These are phyloP conservation scores for Drosophila nebulosa DNA, from an alignment of 1,140 invertebrate genomes.

Conservation along the genomic window DNA sequence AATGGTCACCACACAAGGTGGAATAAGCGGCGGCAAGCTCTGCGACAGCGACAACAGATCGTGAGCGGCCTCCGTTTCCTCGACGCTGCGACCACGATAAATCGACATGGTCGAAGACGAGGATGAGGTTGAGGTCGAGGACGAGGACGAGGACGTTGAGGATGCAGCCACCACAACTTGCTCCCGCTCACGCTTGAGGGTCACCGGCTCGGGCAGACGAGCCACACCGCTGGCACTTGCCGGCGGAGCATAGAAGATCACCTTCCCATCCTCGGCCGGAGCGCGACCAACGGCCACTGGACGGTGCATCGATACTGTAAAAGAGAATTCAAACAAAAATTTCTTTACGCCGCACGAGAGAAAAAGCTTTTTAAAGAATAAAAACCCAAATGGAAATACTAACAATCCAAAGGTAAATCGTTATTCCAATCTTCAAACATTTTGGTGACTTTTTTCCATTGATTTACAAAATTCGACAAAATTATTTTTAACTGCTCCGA, in stretches of 20 bases:
- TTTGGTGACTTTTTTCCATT: background rate
- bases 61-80: conserved; percentile 92
- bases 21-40: conserved; percentile 88
- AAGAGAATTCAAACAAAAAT: background rate
- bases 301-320: conserved; percentile 68
- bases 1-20: conserved; percentile 85
- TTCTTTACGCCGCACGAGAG: conserved; percentile 14
- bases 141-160: too few species aligned
- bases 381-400: conserved; percentile 1
- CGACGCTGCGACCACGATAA: conserved; percentile 85
- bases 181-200: conserved; percentile 55
- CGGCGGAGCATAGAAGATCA: conserved; percentile 79
- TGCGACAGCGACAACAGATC: conserved; percentile 91
- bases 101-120: conserved; percentile 49
- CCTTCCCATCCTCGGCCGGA: conserved; percentile 70
- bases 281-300: conserved; percentile 66
- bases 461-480: background rate
- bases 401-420: conserved; percentile 44
- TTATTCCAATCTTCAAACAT: background rate
- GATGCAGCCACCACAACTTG: conserved; percentile 69
- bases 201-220: conserved; percentile 45
- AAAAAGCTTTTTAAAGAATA: background rate
- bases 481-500: background rate
- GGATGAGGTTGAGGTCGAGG: conserved; percentile 14
- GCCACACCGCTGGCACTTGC: conserved; percentile 51